These are phyloP conservation scores for Metalampra italica DNA, from an alignment of 2,888 invertebrate species.

Conservation along the genomic window DNA sequence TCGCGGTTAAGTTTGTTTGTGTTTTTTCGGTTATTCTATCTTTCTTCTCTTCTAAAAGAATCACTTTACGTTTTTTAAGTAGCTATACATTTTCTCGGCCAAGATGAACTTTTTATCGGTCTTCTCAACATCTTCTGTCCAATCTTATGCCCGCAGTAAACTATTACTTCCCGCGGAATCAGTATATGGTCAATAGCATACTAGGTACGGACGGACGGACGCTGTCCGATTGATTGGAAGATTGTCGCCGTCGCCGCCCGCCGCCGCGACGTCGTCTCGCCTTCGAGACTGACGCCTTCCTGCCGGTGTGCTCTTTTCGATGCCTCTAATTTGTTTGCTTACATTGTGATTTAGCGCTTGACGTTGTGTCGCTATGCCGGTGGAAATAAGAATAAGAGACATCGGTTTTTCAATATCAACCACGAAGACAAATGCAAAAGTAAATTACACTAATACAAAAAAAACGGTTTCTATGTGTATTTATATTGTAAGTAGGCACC, in stretches of 20 bases:
- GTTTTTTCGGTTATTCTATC: too few species aligned
- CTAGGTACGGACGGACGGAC: conserved; percentile 3
- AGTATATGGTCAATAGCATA: conserved; percentile 1
- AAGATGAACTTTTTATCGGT: too few species aligned
- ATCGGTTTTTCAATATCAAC: too few species aligned
- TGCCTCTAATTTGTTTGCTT: conserved; percentile 13
- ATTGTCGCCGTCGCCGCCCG: conserved; percentile 49
- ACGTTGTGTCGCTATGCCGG: neutral
- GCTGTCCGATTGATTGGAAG: conserved; percentile 61
- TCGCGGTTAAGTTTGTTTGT: too few species aligned
- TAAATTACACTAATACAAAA: too few species aligned
- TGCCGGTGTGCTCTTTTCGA: conserved; percentile 40
- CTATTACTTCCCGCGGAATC: neutral
- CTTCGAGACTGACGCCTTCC: conserved; percentile 39
- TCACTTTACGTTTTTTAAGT: too few species aligned
- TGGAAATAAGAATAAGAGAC: neutral
- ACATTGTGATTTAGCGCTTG: neutral
- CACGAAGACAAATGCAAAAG: too few species aligned
- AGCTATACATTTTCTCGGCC: too few species aligned
- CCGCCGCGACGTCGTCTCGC: conserved; percentile 41
- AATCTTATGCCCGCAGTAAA: neutral
- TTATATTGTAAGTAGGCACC: too few species aligned
- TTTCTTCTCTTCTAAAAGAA: too few species aligned
- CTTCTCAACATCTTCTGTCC: too few species aligned
- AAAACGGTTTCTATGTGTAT: too few species aligned